Evolutionary conservation across 2,113 vertebrate species (phyloP), one percentile per base, ranked within the genome.

Genomic region (Glaucidium brasilianum): DNA sequence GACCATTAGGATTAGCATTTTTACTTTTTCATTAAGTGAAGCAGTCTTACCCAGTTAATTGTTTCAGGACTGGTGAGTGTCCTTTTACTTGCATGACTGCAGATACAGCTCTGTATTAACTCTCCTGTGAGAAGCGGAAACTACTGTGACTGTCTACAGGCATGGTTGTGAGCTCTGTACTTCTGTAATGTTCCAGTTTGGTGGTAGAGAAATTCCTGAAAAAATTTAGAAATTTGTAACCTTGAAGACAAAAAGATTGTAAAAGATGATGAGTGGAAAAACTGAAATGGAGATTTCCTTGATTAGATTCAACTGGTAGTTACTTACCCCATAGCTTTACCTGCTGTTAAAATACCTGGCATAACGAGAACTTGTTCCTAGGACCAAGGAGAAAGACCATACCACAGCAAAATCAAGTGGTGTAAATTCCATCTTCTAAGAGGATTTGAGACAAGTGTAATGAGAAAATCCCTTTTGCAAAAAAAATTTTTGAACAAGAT

Each of bases 121-220:
- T 12, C 21, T 58, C 5, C 10, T 55, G 22, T 30, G 26, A 72
- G 56, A 71, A 8, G 15, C 27, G 41, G 59, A 73, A 91, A 11
- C 11, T 78, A 6, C 25, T 0, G 0, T 71, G 62, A 8, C 21
- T 67, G 8, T 59, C 25, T 41, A 18, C 26, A 50, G 5, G 9
- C 0, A 0, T 67, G 23, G 23, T 66, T 14, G 34, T 92, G 68
- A 45, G 13, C 19, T 60, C 4, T 1, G 6, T 47, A 81, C 39
- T 71, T 14, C 39, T 59, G 30, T 59, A 45, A 12, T 1, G 2
- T 88, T 78, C 6, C 11, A 30, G 19, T 41, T 10, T 34, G 6
- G 10, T 29, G 9, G 18, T 16, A 52, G 39, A 72, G 21, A 60
- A 45, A n/a, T 41, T 75, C 56, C 39, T 82, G 30, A 37, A 34